Conservation (phyloP, 1,140 invertebrate species). For the Cecropterus lyciades region DNA sequence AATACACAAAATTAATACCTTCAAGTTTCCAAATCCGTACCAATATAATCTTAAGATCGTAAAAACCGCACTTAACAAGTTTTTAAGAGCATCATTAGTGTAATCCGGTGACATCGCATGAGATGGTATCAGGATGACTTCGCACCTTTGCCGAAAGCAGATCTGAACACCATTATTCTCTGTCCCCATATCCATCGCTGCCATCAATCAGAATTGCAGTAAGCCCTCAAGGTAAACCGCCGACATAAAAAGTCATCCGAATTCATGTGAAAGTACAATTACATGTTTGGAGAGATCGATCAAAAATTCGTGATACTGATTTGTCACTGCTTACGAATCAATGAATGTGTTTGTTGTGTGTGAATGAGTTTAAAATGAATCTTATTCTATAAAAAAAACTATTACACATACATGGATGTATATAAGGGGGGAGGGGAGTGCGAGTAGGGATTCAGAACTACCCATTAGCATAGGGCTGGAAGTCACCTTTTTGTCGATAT, state of each 20-base stretch:
- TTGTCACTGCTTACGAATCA: too few species aligned
- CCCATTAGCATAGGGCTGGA: too few species aligned
- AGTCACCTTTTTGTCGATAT: too few species aligned
- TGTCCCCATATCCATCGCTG: slow-evolving; percentile 34
- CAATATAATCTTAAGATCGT: neutral
- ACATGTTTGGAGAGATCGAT: too few species aligned
- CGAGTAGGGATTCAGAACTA: too few species aligned
- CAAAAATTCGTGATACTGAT: too few species aligned
- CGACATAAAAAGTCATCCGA: slow-evolving; percentile 31
- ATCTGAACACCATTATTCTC: slow-evolving; percentile 45
- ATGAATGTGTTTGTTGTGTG: too few species aligned
- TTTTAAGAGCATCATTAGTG: slow-evolving; percentile 46
- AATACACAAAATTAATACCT: slow-evolving; percentile 15
- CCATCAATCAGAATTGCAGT: slow-evolving; percentile 61
- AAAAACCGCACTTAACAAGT: slow-evolving; percentile 31
- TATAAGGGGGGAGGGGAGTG: too few species aligned
- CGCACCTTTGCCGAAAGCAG: slow-evolving; percentile 71
- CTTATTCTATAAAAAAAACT: too few species aligned
- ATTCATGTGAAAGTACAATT: neutral
- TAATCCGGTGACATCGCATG: slow-evolving; percentile 51
- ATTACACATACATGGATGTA: too few species aligned
- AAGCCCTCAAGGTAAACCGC: slow-evolving; percentile 65
- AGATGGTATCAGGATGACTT: slow-evolving; percentile 64
- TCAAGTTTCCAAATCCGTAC: neutral
- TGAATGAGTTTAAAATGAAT: too few species aligned